Conservation (phyloP, 2,888 invertebrate genomes). For the Cataglyphis rosenhaueri region DNA sequence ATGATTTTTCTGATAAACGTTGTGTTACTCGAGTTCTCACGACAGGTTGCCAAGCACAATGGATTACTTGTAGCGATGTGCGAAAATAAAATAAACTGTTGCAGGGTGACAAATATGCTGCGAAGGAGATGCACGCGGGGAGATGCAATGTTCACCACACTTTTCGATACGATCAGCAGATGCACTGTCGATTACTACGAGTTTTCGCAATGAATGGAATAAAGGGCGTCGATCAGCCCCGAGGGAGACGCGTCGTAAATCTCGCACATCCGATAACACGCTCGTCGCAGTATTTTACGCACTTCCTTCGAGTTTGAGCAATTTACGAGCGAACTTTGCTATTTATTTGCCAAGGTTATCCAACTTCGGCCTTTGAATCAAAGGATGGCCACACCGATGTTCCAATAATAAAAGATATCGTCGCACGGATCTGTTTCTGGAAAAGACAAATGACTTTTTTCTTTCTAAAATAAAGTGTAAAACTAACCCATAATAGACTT, state of each 20-base stretch:
- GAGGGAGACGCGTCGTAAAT: constrained; percentile 57
- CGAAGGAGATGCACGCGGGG: background rate
- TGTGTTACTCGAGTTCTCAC: background rate
- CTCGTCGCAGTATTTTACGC: constrained; percentile 39
- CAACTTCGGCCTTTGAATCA: background rate
- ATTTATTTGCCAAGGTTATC: constrained; percentile 10
- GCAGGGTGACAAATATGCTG: constrained; percentile 23
- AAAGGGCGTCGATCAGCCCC: constrained; percentile 54
- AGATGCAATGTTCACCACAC: constrained; percentile 20
- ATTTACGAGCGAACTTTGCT: constrained; percentile 39
- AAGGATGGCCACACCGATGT: background rate
- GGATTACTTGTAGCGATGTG: background rate
- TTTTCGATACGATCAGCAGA: background rate
- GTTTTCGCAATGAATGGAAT: background rate
- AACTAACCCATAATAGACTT: background rate
- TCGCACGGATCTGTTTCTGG: background rate
- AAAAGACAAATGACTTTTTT: background rate
- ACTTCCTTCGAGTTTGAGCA: constrained; percentile 22
- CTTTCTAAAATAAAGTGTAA: background rate
- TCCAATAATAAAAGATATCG: constrained; percentile 33
- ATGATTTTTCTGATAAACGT: background rate
- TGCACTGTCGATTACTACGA: constrained; percentile 9
- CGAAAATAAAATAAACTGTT: constrained; percentile 30
- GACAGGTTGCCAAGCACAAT: background rate
- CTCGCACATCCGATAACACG: constrained; percentile 29